phyloP scores from a whole-genome alignment of 2,797 vertebrate species.

The Alectoris magna region DNA sequence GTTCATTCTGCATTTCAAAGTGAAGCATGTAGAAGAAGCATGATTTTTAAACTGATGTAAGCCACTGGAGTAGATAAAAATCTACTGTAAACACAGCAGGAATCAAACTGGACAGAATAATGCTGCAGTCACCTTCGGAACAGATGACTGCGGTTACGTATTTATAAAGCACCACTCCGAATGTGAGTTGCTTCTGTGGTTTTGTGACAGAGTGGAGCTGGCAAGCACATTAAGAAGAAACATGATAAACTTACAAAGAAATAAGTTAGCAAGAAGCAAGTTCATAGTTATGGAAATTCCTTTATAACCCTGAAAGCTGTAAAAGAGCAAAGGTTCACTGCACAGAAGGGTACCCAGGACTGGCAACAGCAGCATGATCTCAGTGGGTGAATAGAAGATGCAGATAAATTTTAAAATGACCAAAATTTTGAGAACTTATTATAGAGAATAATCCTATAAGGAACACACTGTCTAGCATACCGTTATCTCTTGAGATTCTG shows the following conservation, averaged over 20 bases:
- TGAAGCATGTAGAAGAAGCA: neutral
- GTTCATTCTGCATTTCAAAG: neutral
- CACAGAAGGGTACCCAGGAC: neutral
- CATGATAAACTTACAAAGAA: neutral
- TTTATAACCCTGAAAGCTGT: neutral
- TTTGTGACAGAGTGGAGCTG: neutral
- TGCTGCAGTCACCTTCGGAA: neutral
- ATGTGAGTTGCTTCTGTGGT: neutral
- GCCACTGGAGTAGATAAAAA: neutral
- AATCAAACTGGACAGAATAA: neutral
- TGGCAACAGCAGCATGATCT: neutral
- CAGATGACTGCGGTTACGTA: neutral
- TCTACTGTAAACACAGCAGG: neutral
- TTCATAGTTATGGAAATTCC: neutral
- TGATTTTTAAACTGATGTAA: neutral
- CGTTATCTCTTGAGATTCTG: neutral
- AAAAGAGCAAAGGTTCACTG: neutral
- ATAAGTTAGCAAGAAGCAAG: neutral
- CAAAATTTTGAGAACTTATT: rapidly evolving
- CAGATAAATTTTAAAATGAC: neutral
- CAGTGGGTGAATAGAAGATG: neutral
- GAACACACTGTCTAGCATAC: neutral
- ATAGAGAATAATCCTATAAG: neutral
- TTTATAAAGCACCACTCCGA: neutral
- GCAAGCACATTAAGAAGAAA: neutral